phyloP scores from a whole-genome alignment of 2,888 invertebrate species.

The Hypena proboscidalis region DNA sequence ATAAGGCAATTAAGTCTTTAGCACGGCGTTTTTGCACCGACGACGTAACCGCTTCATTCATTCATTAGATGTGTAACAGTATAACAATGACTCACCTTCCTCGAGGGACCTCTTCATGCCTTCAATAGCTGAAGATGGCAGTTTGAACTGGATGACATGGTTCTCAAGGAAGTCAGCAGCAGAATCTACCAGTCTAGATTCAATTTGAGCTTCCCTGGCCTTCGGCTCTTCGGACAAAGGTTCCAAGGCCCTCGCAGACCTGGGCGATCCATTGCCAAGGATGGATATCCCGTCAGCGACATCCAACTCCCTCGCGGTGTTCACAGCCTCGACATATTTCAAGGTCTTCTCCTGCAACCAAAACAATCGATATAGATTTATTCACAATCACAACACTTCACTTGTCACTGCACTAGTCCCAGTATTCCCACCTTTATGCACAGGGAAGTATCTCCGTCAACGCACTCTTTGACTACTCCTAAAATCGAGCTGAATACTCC shows the following conservation, averaged over 20 bases:
- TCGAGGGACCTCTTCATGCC: constrained; percentile 92
- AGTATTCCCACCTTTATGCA: constrained; percentile 88
- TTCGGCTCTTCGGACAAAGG: constrained; percentile 89
- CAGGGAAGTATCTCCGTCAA: constrained; percentile 88
- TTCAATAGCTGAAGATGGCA: constrained; percentile 89
- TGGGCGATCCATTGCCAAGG: constrained; percentile 77
- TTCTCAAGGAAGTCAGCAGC: constrained; percentile 91
- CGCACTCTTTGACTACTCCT: constrained; percentile 89
- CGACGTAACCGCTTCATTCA: constrained; percentile 11
- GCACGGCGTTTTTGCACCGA: constrained; percentile 12
- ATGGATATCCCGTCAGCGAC: constrained; percentile 87
- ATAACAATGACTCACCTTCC: constrained; percentile 86
- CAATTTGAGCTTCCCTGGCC: constrained; percentile 90
- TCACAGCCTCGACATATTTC: constrained; percentile 87
- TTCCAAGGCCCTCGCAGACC: constrained; percentile 86
- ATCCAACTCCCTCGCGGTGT: constrained; percentile 83
- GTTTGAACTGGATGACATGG: constrained; percentile 92
- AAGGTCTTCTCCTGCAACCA: constrained; percentile 89
- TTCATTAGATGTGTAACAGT: constrained; percentile 3
- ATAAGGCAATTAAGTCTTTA: constrained; percentile 19
- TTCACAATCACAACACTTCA: constrained; percentile 52
- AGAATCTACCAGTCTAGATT: constrained; percentile 90
- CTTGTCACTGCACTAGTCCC: constrained; percentile 53
- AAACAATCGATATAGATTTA: constrained; percentile 61
- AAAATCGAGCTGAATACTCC: constrained; percentile 79